Evolutionary conservation across 2,113 vertebrate genomes (phyloP).

Genomic region (Sturnira hondurensis): DNA sequence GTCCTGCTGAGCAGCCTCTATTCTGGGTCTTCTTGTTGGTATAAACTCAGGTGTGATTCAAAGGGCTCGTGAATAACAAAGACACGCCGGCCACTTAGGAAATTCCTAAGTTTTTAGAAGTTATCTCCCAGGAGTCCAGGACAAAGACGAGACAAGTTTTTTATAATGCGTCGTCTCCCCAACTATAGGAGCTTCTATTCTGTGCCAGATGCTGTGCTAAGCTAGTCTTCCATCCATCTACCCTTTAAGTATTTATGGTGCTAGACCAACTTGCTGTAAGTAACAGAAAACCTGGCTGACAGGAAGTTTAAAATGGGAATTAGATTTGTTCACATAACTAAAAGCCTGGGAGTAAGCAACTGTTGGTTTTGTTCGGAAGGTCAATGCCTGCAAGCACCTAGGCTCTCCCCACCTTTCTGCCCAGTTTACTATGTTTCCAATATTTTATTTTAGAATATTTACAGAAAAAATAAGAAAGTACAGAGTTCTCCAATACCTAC

Average conservation of each 20-base stretch:
- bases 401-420: background rate
- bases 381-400: background rate
- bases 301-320: slow-evolving; percentile 13
- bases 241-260: background rate
- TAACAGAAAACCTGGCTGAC: background rate
- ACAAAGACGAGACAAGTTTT: background rate
- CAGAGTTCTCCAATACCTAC: background rate
- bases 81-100: background rate
- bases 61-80: background rate
- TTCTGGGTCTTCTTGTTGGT: background rate
- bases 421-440: background rate
- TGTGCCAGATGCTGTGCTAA: background rate
- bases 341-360: background rate
- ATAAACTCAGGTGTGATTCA: background rate
- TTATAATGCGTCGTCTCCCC: background rate
- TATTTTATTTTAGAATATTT: slow-evolving; percentile 12
- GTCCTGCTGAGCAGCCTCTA: background rate
- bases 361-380: background rate
- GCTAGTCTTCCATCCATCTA: background rate
- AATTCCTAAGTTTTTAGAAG: background rate
- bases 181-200: background rate
- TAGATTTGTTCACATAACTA: background rate
- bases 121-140: background rate
- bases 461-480: background rate
- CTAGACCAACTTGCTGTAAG: background rate